Percentiles rank a stretch among this genome's conserved stretches.
These are phyloP conservation scores for Caracal caracal DNA, from an alignment of 2,113 vertebrate species.

Conservation along the genomic window DNA sequence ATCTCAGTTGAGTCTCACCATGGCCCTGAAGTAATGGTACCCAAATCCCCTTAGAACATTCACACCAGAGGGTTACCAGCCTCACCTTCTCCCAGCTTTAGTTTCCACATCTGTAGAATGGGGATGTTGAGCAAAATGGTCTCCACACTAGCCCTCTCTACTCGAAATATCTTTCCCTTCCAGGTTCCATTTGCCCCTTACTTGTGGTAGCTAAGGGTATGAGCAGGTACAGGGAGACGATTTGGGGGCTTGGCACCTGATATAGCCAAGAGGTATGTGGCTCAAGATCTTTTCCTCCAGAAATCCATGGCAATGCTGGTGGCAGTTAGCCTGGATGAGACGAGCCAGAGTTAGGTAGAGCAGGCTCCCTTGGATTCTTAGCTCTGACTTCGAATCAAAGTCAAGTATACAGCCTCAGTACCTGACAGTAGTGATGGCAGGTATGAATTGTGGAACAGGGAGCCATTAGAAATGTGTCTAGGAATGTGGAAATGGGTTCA, in stretches of 20 bases:
- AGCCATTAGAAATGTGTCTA: not conserved
- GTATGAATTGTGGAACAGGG: not conserved
- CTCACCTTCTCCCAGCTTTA: not conserved
- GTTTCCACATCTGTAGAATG: not conserved
- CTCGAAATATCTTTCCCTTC: not conserved
- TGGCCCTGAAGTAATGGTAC: not conserved
- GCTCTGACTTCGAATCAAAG: not conserved
- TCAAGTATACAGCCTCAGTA: not conserved
- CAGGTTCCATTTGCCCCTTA: not conserved
- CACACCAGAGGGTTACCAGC: not conserved
- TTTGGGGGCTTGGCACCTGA: not conserved
- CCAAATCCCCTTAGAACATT: not conserved
- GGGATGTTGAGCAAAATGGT: not conserved
- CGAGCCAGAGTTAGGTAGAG: too few species aligned
- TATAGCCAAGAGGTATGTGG: not conserved
- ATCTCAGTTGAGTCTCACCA: not conserved
- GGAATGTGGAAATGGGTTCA: not conserved
- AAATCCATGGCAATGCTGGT: not conserved
- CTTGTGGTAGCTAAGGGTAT: not conserved
- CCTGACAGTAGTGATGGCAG: too few species aligned
- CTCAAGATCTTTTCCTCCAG: not conserved
- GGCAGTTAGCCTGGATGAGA: not conserved
- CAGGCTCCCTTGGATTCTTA: not conserved
- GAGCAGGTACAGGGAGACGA: not conserved
- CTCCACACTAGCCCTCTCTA: not conserved